Percentiles rank a stretch among this genome's conserved stretches.
Evolutionary conservation across 2,888 invertebrate genomes (phyloP).

Genomic region (Phalangium opilio): DNA sequence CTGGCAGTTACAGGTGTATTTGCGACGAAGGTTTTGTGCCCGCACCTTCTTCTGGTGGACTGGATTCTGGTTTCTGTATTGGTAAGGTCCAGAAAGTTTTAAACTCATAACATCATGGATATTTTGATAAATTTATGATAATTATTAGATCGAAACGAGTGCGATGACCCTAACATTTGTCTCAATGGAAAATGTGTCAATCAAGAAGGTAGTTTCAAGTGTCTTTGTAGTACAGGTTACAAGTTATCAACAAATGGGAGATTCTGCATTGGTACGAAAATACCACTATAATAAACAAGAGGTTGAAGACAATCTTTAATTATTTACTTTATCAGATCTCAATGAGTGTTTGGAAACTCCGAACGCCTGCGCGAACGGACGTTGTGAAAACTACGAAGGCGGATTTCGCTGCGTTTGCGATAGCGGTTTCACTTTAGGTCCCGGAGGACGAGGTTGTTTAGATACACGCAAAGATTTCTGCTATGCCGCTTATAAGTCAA

Average conservation of each 20-base stretch:
- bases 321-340: conserved; percentile 41
- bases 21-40: conserved; percentile 64
- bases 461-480: conserved; percentile 69
- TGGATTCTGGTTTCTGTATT: conserved; percentile 41
- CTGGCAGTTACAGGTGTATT: conserved; percentile 44
- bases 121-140: background rate
- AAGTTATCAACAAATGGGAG: background rate
- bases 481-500: conserved; percentile 52
- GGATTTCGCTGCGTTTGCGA: conserved; percentile 55
- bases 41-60: conserved; percentile 32
- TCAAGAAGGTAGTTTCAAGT: background rate
- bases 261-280: background rate
- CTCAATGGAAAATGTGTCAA: background rate
- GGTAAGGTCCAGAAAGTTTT: conserved; percentile 24
- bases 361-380: conserved; percentile 44
- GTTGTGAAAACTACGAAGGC: conserved; percentile 66
- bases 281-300: background rate
- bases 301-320: conserved; percentile 1
- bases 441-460: conserved; percentile 60
- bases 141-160: background rate
- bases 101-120: background rate
- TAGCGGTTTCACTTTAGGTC: conserved; percentile 49
- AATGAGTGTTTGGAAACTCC: conserved; percentile 59
- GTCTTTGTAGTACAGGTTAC: background rate
- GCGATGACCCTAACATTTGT: background rate